Evolutionary conservation across 2,113 vertebrate species (phyloP), one percentile per base, ranked within the genome.

Genomic region (Colius striatus): DNA sequence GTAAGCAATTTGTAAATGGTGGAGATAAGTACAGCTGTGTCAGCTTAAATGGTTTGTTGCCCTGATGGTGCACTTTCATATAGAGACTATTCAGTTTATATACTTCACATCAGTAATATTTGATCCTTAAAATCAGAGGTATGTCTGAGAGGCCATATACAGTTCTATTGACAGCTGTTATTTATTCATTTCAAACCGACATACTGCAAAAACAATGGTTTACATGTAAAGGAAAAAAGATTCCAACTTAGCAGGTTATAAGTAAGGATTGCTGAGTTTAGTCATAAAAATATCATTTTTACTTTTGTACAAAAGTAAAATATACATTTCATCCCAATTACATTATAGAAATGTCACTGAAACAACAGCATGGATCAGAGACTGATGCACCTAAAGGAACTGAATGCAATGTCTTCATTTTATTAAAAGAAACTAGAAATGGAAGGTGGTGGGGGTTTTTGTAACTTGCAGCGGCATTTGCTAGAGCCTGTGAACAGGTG

Each of bases 1-100:
- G 86, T 79, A 98, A 94, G 77, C 67, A 5, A 89, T 74, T 95
- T 92, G 88, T 83, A 95, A 96, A 97, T 86, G 89, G 72, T 95
- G 77, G 86, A 96, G 96, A 91, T 85, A 92, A 96, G 89, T 61
- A 95, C 78, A 94, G 89, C 94, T 95, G 94, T 93, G 84, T 94
- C 93, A 97, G 97, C 97, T 97, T 95, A 82, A 97, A 97, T 97
- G 97, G 70, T 97, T 97, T 97, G 97, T 96, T 96, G 96, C 93
- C 95, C 98, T 98, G 96, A 97, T 83, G 97, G 97, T 97, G 97
- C 97, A 98, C 95, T 97, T 97, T 96, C 66, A 70, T 88, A 86
- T 75, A 16, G 90, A 94, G 54, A 91, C 65, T 76, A 91, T 66
- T 97, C 83, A 27, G 26, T 91, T 94, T 90, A 84, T 57, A 50